Evolutionary conservation across 2,113 vertebrate genomes (phyloP), one percentile per base, ranked within the genome.

Genomic region (Trematomus loennbergii): DNA sequence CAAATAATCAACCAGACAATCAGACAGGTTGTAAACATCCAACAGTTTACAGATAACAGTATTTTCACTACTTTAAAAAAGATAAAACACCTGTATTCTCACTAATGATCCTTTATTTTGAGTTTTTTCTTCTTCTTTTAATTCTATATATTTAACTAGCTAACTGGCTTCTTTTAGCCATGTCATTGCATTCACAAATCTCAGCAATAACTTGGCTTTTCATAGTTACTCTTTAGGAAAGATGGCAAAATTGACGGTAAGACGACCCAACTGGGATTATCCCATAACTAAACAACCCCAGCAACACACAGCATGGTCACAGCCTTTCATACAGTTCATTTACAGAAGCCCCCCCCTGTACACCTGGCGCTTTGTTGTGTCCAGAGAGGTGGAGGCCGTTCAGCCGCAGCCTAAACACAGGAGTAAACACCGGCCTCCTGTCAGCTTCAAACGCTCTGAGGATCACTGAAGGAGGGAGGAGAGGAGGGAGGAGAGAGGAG

Each of bases 361-460:
- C 93, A 93, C 89, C 90, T 91, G 93, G 74, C 22, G 36, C 91
- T 92, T 94, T 93, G 93, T 82, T 10, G 53, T 40, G 70, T 80
- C 70, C 74, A 81, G 52, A n/a, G 76, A 70, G 77, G 64, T 65
- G 64, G 75, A 77, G 74, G 78, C 62, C 25, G 43, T 75, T 78
- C 17, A 59, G 84, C 48, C 11, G 10, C 53, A 66, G 78, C 78
- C 80, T 83, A 59, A 82, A 88, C 66, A 78, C 55, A 36, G 57
- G 74, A 64, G 84, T 75, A 76, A 69, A 89, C 87, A 83, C 65
- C 12, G 72, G 25, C 69, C 82, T 87, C 67, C 84, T 88, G 86
- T 87, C 81, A 75, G 79, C 94, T 92, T 94, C 94, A 93, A 93
- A 94, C 83, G 22, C 85, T 67, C 20, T 0, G 29, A 63, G 78